A percentile compares a stretch with the other conserved stretches of the same genome.
Conservation (phyloP, 1,140 invertebrate species). For the Popillia japonica region DNA sequence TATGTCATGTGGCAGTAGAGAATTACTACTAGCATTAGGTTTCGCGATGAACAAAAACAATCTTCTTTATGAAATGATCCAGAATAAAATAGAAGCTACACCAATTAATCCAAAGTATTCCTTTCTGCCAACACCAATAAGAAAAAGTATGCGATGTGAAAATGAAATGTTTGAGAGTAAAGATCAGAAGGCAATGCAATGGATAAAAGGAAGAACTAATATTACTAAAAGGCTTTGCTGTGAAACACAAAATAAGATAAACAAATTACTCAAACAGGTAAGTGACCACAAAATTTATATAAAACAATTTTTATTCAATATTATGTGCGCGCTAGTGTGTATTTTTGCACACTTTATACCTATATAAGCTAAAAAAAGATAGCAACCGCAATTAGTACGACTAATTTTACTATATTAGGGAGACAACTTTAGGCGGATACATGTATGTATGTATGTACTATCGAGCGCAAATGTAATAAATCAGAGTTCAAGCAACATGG, state of each 20-base stretch:
- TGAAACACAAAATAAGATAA: constrained; percentile 36
- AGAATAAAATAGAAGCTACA: constrained; percentile 36
- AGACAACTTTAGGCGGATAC: no score
- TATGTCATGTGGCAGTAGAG: constrained; percentile 41
- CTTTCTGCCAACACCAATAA: neutral
- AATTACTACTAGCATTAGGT: constrained; percentile 43
- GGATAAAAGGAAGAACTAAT: constrained; percentile 41
- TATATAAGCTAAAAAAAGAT: no score
- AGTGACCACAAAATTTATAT: neutral
- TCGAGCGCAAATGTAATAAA: no score
- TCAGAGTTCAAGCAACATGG: no score
- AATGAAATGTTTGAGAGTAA: constrained; percentile 37
- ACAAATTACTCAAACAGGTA: constrained; percentile 39
- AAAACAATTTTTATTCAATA: neutral
- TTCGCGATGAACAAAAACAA: constrained; percentile 38
- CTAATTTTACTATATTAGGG: no score
- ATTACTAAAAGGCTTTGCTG: constrained; percentile 24
- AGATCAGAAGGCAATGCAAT: constrained; percentile 33
- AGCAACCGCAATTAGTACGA: no score
- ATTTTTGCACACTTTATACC: no score
- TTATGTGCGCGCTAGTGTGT: no score
- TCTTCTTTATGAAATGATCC: constrained; percentile 21
- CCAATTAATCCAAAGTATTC: constrained; percentile 26
- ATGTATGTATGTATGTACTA: no score
- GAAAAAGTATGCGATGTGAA: neutral